Percentiles rank a stretch among this genome's conserved stretches.
These are phyloP conservation scores for Andrena flavipes DNA, from an alignment of 2,888 invertebrate genomes.

Conservation along the genomic window DNA sequence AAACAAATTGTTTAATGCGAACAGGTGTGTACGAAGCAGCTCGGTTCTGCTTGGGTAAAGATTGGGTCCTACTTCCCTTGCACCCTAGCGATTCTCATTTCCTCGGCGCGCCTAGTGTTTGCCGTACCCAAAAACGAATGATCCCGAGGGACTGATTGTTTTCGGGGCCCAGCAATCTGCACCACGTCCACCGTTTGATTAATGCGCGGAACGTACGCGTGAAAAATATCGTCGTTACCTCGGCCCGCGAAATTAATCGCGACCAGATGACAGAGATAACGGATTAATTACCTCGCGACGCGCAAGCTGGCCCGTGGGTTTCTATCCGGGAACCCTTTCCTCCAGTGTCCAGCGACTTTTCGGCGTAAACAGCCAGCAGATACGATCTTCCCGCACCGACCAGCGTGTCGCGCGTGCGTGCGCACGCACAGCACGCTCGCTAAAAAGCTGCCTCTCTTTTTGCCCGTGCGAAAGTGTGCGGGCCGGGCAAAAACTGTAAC, in stretches of 20 bases:
- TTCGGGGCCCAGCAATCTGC: constrained; percentile 1
- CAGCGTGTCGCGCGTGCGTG: constrained; percentile 36
- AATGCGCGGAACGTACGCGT: constrained; percentile 49
- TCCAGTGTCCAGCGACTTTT: constrained; percentile 24
- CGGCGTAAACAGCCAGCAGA: constrained; percentile 58
- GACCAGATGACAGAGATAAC: constrained; percentile 76
- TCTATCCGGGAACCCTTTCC: constrained; percentile 32
- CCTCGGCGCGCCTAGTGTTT: not conserved
- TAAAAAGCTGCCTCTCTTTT: constrained; percentile 14
- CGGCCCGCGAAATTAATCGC: constrained; percentile 81
- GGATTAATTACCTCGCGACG: constrained; percentile 74
- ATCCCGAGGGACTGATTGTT: not conserved
- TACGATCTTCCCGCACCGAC: constrained; percentile 51
- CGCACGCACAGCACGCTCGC: constrained; percentile 17
- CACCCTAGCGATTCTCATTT: not conserved
- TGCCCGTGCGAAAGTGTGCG: constrained; percentile 37
- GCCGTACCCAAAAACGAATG: constrained; percentile 11
- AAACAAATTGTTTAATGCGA: no score
- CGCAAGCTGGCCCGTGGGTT: constrained; percentile 18
- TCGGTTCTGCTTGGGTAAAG: no score
- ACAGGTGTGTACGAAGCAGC: no score
- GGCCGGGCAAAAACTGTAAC: constrained; percentile 58
- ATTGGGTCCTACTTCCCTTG: no score
- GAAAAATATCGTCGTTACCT: constrained; percentile 59
- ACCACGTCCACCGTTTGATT: constrained; percentile 43